Conservation (phyloP, 23 tunicate species). For the Diplosoma virens region DNA sequence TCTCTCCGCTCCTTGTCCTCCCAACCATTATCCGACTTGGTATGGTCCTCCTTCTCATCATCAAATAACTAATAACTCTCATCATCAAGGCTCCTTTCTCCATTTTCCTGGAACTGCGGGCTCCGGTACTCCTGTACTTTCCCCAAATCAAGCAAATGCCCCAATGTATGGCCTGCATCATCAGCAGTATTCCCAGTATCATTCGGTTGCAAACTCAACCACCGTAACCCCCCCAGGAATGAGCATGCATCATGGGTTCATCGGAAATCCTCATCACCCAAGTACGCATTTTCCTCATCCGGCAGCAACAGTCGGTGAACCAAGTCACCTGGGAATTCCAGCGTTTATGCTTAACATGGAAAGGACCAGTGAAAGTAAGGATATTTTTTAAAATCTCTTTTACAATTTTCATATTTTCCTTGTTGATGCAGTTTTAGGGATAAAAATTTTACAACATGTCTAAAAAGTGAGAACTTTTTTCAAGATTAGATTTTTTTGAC, state of each 20-base stretch:
- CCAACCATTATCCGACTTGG: conserved; percentile 36
- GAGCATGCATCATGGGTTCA: conserved; percentile 39
- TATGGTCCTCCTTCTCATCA: conserved; percentile 20
- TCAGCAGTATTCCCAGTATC: conserved; percentile 53
- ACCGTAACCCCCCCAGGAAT: conserved; percentile 24
- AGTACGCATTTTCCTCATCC: conserved; percentile 7
- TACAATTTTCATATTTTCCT: neutral
- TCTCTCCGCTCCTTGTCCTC: conserved; percentile 24
- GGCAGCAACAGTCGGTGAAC: conserved; percentile 30
- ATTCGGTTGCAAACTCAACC: conserved; percentile 10
- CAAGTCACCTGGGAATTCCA: conserved; percentile 13
- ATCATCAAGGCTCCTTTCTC: conserved; percentile 31
- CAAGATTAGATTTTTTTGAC: too few relatives aligned
- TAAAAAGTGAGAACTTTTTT: too few relatives aligned
- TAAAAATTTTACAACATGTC: too few relatives aligned
- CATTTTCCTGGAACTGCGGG: conserved; percentile 18
- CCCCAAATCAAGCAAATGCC: conserved; percentile 28
- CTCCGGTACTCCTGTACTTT: conserved; percentile 16
- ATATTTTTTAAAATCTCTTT: neutral
- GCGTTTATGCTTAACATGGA: conserved; percentile 46
- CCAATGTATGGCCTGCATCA: conserved; percentile 53
- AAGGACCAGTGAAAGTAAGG: conserved; percentile 22
- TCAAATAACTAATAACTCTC: conserved; percentile 23
- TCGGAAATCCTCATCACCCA: conserved; percentile 45
- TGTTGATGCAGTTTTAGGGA: too few relatives aligned